Base-by-base conservation (phyloP, 2,888 invertebrate genomes). In the Dione vanillae region DNA sequence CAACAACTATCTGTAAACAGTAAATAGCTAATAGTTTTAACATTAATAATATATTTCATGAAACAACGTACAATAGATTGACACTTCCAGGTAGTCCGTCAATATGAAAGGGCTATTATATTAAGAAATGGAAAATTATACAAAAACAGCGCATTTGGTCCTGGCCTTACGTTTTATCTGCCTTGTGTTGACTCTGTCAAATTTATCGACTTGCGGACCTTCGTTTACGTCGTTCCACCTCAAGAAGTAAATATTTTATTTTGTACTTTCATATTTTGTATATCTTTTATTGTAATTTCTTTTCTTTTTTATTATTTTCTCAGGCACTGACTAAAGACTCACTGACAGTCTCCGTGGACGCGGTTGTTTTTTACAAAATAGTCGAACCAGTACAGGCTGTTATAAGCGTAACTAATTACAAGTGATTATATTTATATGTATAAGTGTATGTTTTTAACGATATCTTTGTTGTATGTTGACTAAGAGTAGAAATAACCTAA, bases 201-300 rank as follows among this genome's bases (percentile, higher is more conserved):
- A 67, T 97, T 95, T 84, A 96, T 98, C 45, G 98, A 99, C 87
- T 92, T 98, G 69, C 94, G 98, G 74, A 97, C 98, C 1, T 96
- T 97, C 1, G 97, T 97, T 5, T 98, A 98, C 85, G 97, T 97
- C 88, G 97, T 99, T 12, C 97, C 98, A 41, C 97, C 98, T 0
- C 98, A 99, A 93, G 98, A 98, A 94, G 97, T 98, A 86, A 78
- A 47, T 59, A 49, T 11, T 10, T 16, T 43, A 12, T 35, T 27
- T n/a, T 19, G 0, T 9, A 14, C 16, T 51, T 19, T 0, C 14
- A 1, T 52, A 1, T 19, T 16, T 9, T 20, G 5, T 47, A 1
- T 14, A 45, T 19, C 3, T 20, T 20, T 8, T 16, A 35, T 56
- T 35, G 12, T 41, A 10, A 11, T 35, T 20, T 56, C 19, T 35